Evolutionary conservation across 2,888 invertebrate genomes (phyloP), one percentile per base, ranked within the genome.

Genomic region (Tipula unca): DNA sequence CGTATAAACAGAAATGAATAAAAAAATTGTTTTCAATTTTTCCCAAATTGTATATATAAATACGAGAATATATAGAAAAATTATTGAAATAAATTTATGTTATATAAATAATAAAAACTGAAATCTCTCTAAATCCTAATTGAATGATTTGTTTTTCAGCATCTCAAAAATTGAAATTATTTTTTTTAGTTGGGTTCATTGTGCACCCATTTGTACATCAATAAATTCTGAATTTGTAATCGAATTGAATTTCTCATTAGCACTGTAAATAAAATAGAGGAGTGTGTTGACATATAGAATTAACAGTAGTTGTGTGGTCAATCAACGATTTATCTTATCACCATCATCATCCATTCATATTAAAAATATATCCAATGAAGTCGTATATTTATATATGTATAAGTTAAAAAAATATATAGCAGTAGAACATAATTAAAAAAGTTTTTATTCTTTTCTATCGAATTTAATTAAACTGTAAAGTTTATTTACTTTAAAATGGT

Each of bases 101-200:
- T 39, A 39, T 10, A 8, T 39, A 54, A 17, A 54, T 17, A 54
- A 54, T 54, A 54, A 54, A 54, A 17, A 17, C 48, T 54, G 13
- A 54, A 54, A 69, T 69, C 69, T 69, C 25, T 69, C 69, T 69
- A 69, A 69, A 69, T 69, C 69, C 69, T 69, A 69, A 69, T 69
- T 69, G 69, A 69, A 69, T 69, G 69, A 69, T 69, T 69, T 69
- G 69, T 69, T 69, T 25, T 69, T 25, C 25, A 69, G 69, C 25
- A 69, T 69, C 69, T 69, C 69, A 8, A 69, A 69, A 20, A 69
- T 25, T 17, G 10, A 36, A 36, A 8, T 36, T 36, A 8, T 36
- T 3, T 36, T 10, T 36, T 36, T 13, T 6, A 39, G 10, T 10
- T n/a, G n/a, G n/a, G 48, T 48, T 48, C 48, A 48, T 48, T 48